phyloP scores from a whole-genome alignment of 2,797 vertebrate genomes.

The Eulemur coronatus region DNA sequence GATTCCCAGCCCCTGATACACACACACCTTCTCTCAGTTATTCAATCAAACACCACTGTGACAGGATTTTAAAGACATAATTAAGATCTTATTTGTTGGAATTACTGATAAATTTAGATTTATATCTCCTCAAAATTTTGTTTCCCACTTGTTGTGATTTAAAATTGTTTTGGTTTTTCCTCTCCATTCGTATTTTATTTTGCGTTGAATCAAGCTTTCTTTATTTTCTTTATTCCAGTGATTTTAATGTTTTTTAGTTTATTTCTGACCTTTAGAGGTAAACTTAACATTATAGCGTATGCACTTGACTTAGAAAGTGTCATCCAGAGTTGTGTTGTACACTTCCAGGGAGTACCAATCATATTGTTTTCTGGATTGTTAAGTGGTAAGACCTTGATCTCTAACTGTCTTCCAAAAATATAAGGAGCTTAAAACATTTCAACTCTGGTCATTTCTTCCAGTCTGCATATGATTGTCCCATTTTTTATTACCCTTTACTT shows the following conservation, averaged over 20 bases:
- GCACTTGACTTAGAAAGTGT: neutral
- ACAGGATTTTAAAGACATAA: neutral
- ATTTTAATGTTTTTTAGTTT: neutral
- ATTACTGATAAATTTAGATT: constrained; percentile 30
- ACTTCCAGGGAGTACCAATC: neutral
- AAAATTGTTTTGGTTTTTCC: neutral
- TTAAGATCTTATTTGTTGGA: constrained; percentile 43
- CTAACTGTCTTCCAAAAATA: neutral
- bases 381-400: neutral
- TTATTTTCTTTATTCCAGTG: neutral
- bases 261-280: constrained; percentile 8
- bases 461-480: neutral
- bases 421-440: neutral
- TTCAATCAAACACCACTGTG: neutral
- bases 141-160: neutral
- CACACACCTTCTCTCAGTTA: neutral
- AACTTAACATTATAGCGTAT: neutral
- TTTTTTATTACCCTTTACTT: constrained; percentile 18
- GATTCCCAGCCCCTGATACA: neutral
- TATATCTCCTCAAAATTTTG: neutral
- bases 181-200: neutral
- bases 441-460: neutral
- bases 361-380: neutral
- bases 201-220: neutral
- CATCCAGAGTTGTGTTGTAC: neutral